Evolutionary conservation across 2,113 vertebrate species (phyloP).

Genomic region (Dinomys branickii): DNA sequence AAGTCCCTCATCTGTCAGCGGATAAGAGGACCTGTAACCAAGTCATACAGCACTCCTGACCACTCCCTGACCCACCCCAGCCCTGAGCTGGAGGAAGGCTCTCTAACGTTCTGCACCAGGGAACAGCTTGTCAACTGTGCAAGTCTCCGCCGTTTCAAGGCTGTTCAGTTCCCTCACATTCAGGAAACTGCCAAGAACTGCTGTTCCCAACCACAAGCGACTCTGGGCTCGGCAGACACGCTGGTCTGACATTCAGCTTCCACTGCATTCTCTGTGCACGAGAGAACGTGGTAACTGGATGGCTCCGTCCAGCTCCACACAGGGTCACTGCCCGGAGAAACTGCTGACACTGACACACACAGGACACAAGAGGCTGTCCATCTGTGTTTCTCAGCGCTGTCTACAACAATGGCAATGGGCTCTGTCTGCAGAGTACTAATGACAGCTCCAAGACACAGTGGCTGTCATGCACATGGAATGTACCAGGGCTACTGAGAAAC

Average conservation of each 20-base stretch:
- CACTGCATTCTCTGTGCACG: conserved; percentile 3
- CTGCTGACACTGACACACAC: neutral
- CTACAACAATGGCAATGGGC: neutral
- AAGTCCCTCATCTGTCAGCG: neutral
- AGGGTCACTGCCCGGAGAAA: conserved; percentile 49
- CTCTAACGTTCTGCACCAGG: conserved; percentile 58
- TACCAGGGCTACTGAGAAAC: neutral
- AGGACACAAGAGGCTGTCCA: neutral
- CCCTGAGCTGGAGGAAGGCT: neutral
- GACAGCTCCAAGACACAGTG: neutral
- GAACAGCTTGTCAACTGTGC: conserved; percentile 60
- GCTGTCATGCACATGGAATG: neutral
- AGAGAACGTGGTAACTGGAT: neutral
- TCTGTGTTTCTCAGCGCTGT: neutral
- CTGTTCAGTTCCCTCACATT: conserved; percentile 23
- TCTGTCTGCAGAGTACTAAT: neutral
- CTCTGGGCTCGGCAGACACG: neutral
- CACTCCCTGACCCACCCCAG: neutral
- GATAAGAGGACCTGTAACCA: neutral
- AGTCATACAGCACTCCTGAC: neutral
- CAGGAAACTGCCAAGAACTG: conserved; percentile 56
- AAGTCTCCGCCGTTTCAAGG: conserved; percentile 41
- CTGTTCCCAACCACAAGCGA: fast-evolving
- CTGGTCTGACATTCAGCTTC: neutral
- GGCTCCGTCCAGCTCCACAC: conserved; percentile 35